Base-by-base conservation (phyloP, 2,797 vertebrate genomes). In the Podarcis lilfordi region DNA sequence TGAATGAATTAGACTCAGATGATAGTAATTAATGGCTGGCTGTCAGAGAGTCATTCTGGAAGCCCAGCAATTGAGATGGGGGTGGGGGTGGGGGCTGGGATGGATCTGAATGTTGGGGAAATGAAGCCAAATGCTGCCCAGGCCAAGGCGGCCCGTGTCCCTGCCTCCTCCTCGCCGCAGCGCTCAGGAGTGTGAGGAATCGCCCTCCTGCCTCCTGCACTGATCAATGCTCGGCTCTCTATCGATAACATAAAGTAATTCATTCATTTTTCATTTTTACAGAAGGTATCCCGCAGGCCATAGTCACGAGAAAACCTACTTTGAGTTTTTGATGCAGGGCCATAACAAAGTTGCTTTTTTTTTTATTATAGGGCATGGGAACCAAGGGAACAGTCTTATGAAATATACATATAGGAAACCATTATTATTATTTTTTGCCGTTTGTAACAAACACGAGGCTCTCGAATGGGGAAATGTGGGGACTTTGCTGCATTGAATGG, bases 1-100 rank as follows among this genome's bases (percentile, higher is more conserved):
- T 96, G 97, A 97, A 97, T 97, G 97, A 97, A 97, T 97, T 96
- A 97, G 96, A 96, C 92, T 92, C 93, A 91, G 97, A 96, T 96
- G 96, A 97, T 96, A 96, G 97, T 97, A 97, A 98, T 97, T 97
- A 97, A 97, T 97, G 96, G 96, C 96, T 97, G 95, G 95, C 96
- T 97, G 97, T 97, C 96, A 96, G 94, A 93, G 96, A 97, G 96
- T 96, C 96, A 95, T 96, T 96, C 92, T 92, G 92, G 95, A 95
- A n/a, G 93, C 95, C 95, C 88, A 1, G 95, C 90, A 5, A 88
- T 94, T 94, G 95, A 95, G 94, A 95, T 11, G 25, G 61, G 84
- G 25, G 32, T 10, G 74, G 19, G 25, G 11, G 80, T 5, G 45
- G 10, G 1, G 8, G 77, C 32, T 11, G 45, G 11, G n/a, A 21